These are phyloP conservation scores for Ornithoptera alexandrae DNA, from an alignment of 2,888 invertebrate genomes.

Conservation along the genomic window DNA sequence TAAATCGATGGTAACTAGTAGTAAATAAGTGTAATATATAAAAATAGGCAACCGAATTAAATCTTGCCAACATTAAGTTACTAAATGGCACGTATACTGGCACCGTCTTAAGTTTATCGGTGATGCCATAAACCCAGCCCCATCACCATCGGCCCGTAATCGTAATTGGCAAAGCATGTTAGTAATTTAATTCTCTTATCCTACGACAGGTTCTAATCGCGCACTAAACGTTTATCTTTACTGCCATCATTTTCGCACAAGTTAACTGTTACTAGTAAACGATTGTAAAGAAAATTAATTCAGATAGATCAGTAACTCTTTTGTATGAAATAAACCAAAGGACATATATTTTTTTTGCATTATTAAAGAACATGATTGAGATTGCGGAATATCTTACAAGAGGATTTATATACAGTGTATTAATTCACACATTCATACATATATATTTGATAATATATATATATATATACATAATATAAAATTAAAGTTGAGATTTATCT, in stretches of 20 bases:
- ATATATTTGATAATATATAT: too few species aligned
- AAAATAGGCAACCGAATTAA: not conserved
- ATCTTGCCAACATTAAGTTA: slow-evolving; percentile 1
- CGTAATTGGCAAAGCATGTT: slow-evolving; percentile 56
- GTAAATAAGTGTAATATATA: not conserved
- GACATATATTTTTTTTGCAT: too few species aligned
- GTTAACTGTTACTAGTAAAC: not conserved
- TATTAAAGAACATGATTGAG: too few species aligned
- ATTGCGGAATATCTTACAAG: too few species aligned
- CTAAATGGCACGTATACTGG: not conserved
- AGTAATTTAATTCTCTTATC: slow-evolving; percentile 69
- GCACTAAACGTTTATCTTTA: slow-evolving; percentile 48
- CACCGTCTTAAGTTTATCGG: slow-evolving; percentile 35
- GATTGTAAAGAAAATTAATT: not conserved
- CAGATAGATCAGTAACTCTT: too few species aligned
- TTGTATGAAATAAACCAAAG: too few species aligned
- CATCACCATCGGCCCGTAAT: slow-evolving; percentile 34
- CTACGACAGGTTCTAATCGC: slow-evolving; percentile 51
- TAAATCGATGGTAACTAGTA: not conserved
- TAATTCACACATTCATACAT: too few species aligned
- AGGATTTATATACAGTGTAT: too few species aligned
- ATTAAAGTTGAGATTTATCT: too few species aligned
- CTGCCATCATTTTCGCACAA: slow-evolving; percentile 34
- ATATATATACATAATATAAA: too few species aligned
- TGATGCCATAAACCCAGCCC: slow-evolving; percentile 30